phyloP scores from a whole-genome alignment of 2,797 vertebrate species.

The Trichosurus vulpecula region DNA sequence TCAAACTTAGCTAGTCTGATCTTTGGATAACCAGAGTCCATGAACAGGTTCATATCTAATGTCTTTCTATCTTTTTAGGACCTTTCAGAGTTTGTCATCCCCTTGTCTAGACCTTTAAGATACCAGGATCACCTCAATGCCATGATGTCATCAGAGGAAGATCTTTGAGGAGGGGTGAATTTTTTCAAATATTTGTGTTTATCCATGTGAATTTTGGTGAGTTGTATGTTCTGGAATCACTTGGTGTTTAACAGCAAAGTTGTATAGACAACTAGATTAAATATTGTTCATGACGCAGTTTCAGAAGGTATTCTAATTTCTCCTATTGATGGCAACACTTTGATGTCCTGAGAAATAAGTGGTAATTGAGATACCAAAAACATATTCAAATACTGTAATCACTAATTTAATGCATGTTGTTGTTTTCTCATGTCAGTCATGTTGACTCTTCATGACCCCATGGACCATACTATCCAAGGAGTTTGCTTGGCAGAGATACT shows the following conservation, averaged over 20 bases:
- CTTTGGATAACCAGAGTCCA: neutral
- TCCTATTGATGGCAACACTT: neutral
- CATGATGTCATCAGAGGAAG: neutral
- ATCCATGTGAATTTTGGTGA: neutral
- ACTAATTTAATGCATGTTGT: neutral
- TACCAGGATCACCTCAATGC: neutral
- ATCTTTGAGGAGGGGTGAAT: neutral
- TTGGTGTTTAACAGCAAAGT: neutral
- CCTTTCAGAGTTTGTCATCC: neutral
- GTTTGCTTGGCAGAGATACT: neutral
- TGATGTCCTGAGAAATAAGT: neutral
- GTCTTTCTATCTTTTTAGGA: neutral
- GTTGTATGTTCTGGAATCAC: neutral
- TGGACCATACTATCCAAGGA: neutral
- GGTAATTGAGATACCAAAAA: neutral
- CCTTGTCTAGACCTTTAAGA: neutral
- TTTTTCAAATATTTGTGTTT: neutral
- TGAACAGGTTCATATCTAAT: neutral
- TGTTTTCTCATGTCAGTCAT: neutral
- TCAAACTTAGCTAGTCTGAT: neutral
- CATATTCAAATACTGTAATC: neutral
- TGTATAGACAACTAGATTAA: neutral
- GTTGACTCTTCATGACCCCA: neutral
- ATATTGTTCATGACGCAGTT: neutral
- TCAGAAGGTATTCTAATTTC: neutral